These are phyloP conservation scores for Marasmarcha lunaedactyla DNA, from an alignment of 2,888 invertebrate genomes.

Conservation along the genomic window DNA sequence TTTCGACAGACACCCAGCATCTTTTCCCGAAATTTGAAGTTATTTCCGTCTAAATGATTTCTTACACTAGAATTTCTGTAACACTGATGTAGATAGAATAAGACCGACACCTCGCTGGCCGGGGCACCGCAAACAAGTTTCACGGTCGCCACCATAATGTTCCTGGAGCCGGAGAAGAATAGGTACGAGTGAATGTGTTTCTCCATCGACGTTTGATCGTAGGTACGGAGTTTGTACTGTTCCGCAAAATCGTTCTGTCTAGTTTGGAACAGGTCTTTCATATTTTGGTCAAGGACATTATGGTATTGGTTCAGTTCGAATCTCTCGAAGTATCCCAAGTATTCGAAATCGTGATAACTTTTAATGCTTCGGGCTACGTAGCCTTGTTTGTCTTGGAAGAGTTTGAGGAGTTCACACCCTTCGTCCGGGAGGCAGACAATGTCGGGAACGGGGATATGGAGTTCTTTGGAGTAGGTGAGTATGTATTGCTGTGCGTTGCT, in stretches of 20 bases:
- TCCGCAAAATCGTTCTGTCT: slow-evolving; percentile 15
- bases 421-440: slow-evolving; percentile 30
- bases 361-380: slow-evolving; percentile 28
- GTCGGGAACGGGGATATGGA: slow-evolving; percentile 39
- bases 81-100: slow-evolving; percentile 58
- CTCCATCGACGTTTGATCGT: slow-evolving; percentile 54
- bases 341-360: slow-evolving; percentile 43
- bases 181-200: slow-evolving; percentile 36
- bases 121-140: slow-evolving; percentile 45
- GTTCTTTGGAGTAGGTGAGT: slow-evolving; percentile 35
- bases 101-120: slow-evolving; percentile 40
- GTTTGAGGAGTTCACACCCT: slow-evolving; percentile 28
- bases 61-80: slow-evolving; percentile 38
- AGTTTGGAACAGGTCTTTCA: slow-evolving; percentile 38
- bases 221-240: slow-evolving; percentile 32
- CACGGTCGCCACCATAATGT: slow-evolving; percentile 49
- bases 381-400: slow-evolving; percentile 46
- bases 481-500: slow-evolving; percentile 30
- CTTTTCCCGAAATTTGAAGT: slow-evolving; percentile 46
- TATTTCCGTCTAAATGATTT: slow-evolving; percentile 46
- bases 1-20: slow-evolving; percentile 44
- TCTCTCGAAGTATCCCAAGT: slow-evolving; percentile 37
- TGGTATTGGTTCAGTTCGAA: slow-evolving; percentile 56
- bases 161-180: slow-evolving; percentile 41
- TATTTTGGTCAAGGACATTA: slow-evolving; percentile 32